Base-by-base conservation (phyloP, 2,797 vertebrate genomes). In the Periparus ater region DNA sequence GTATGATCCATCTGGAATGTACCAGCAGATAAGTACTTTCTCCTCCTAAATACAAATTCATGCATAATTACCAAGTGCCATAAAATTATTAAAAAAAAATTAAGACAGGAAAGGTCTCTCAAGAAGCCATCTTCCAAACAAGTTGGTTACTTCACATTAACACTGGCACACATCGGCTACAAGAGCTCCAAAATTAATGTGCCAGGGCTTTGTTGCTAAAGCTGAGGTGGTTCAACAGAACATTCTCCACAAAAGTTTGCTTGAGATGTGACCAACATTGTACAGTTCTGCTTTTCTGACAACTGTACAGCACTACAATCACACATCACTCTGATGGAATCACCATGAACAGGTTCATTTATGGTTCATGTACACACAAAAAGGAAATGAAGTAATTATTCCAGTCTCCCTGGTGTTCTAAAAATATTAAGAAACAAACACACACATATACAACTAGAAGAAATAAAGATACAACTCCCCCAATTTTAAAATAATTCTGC, bases 1-100 rank as follows among this genome's bases (percentile, higher is more conserved):
- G 87, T 96, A 97, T 96, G 96, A 97, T 97, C 96, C 95, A 96
- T 96, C 92, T 97, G 96, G 96, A 97, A 93, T 25, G 54, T 55
- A 82, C 91, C 84, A 96, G 94, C 78, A 94, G 90, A 94, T 95
- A 92, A 96, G 94, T 86, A 95, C 79, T 94, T 96, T 76, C 81
- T 94, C 87, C 93, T 92, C 81, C 78, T 81, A 91, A 95, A 97
- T 53, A 94, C 67, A 92, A 94, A 96, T 85, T 91, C 72, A 91
- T 34, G 32, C 14, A 23, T 94, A 78, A 93, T 87, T 96, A 93
- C 36, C 8, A 21, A 82, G 29, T 78, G n/a, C 40, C 53, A 40
- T 36, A 86, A 73, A 75, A 85, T 65, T 75, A 70, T 74, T 26
- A 40, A 32, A 66, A 53, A 40, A 55, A 23, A 50, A 51, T n/a